These are phyloP conservation scores for Sorex araneus DNA, from an alignment of 2,113 vertebrate species.

Conservation along the genomic window DNA sequence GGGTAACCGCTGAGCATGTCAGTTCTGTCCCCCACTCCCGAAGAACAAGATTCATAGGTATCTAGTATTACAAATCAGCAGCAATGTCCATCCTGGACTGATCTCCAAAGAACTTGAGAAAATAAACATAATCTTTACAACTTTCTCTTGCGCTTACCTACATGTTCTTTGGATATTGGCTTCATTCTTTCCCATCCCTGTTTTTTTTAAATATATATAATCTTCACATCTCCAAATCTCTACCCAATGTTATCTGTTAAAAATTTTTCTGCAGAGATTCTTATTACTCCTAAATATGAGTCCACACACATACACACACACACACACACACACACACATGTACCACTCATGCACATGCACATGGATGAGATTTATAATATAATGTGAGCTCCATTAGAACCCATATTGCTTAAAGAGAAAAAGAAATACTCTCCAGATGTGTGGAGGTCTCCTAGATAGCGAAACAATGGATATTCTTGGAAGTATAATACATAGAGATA, in stretches of 20 bases:
- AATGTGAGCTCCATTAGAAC: neutral
- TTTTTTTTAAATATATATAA: neutral
- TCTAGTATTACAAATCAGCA: neutral
- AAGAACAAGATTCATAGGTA: neutral
- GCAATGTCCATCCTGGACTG: neutral
- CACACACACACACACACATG: too few species aligned
- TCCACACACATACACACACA: neutral
- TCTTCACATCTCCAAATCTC: neutral
- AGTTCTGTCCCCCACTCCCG: too few species aligned
- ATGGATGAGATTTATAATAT: neutral
- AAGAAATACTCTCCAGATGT: neutral
- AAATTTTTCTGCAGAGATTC: neutral
- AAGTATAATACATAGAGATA: slow-evolving; percentile 1
- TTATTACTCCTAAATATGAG: slow-evolving; percentile 21
- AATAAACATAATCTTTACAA: neutral
- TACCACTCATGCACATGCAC: too few species aligned
- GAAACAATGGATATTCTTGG: neutral
- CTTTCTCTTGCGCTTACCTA: neutral
- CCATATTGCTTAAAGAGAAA: neutral
- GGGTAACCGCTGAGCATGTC: too few species aligned
- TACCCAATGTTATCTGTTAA: neutral
- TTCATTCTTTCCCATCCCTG: neutral
- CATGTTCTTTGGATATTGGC: neutral
- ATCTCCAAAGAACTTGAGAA: slow-evolving; percentile 2
- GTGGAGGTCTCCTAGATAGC: neutral